Evolutionary conservation across 2,888 invertebrate species (phyloP).

Genomic region (Cosmia trapezina): DNA sequence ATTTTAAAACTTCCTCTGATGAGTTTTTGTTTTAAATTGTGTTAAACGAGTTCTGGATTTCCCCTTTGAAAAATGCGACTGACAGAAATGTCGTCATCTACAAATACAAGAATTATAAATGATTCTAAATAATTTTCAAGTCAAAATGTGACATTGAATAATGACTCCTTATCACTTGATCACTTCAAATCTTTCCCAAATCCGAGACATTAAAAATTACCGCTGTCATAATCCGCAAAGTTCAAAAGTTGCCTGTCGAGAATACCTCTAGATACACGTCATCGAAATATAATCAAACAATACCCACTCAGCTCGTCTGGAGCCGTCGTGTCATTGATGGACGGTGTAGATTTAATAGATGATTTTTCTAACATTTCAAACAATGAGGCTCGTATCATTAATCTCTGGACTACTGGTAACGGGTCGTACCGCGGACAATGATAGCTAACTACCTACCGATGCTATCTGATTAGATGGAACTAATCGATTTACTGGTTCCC

Average conservation of each 20-base stretch:
- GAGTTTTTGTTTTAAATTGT: conserved; percentile 47
- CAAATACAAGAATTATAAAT: conserved; percentile 6
- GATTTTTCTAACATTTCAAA: conserved; percentile 86
- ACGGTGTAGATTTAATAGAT: conserved; percentile 78
- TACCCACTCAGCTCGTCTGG: conserved; percentile 61
- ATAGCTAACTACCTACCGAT: conserved; percentile 84
- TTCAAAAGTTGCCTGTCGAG: conserved; percentile 43
- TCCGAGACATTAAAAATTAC: conserved; percentile 39
- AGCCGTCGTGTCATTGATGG: conserved; percentile 70
- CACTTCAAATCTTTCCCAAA: conserved; percentile 28
- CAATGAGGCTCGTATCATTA: conserved; percentile 84
- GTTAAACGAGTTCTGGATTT: conserved; percentile 26
- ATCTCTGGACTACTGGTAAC: conserved; percentile 86
- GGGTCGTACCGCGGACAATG: conserved; percentile 76
- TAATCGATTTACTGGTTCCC: conserved; percentile 83
- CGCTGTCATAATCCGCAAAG: conserved; percentile 56
- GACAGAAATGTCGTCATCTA: not conserved
- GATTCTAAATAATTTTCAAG: conserved; percentile 5
- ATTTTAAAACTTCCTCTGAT: conserved; percentile 56
- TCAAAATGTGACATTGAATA: conserved; percentile 34
- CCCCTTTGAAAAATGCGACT: not conserved
- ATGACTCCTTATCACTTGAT: conserved; percentile 29
- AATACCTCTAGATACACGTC: conserved; percentile 48
- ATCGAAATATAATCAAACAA: conserved; percentile 61
- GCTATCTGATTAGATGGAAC: conserved; percentile 82